Percentiles rank a stretch among this genome's conserved stretches.
These are phyloP conservation scores for Bombylius discolor DNA, from an alignment of 2,888 invertebrate species.

Conservation along the genomic window DNA sequence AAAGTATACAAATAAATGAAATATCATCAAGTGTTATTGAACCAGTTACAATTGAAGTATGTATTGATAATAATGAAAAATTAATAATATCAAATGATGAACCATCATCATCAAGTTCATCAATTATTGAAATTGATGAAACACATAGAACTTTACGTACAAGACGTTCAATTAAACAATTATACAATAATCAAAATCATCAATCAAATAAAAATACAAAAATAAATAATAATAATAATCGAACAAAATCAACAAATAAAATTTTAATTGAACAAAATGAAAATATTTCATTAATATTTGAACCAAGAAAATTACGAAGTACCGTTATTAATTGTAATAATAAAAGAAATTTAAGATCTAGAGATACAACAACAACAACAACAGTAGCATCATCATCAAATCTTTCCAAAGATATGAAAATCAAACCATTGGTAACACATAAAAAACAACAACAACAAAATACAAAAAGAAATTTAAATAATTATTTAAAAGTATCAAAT, in stretches of 20 bases:
- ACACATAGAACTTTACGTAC: neutral
- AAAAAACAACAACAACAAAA: constrained; percentile 1
- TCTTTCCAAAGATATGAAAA: constrained; percentile 21
- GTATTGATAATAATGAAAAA: neutral
- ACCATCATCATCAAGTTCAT: neutral
- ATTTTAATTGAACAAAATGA: constrained; percentile 8
- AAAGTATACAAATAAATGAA: constrained; percentile 51
- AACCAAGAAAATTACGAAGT: constrained; percentile 30
- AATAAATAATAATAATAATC: neutral
- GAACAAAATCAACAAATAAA: constrained; percentile 9
- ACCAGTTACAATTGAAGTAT: neutral
- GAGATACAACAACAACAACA: neutral
- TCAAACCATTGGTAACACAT: neutral
- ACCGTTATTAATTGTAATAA: constrained; percentile 23
- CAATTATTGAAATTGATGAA: neutral
- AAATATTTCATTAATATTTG: constrained; percentile 15
- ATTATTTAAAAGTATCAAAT: neutral
- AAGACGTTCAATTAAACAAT: constrained; percentile 4
- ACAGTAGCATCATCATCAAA: constrained; percentile 18
- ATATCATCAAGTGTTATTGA: constrained; percentile 50
- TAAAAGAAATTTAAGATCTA: constrained; percentile 29
- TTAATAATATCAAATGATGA: neutral
- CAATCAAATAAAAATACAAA: neutral
- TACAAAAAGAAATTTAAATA: neutral
- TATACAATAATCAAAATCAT: neutral